These are phyloP conservation scores for Craterocephalus amniculus DNA, from an alignment of 2,797 vertebrate species.

Conservation along the genomic window DNA sequence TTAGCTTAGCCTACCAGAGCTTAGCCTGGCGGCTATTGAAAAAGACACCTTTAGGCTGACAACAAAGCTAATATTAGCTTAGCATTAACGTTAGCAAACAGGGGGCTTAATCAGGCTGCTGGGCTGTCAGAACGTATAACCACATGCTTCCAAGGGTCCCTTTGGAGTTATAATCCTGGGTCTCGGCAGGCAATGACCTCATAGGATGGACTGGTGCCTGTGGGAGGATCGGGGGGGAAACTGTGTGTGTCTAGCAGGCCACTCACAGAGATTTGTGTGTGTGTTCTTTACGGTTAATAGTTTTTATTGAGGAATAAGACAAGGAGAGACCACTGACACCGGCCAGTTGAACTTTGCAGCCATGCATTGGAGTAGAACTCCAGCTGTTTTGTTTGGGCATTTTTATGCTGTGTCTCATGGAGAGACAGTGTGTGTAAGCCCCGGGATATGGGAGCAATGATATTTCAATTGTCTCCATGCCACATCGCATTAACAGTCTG, in stretches of 20 bases:
- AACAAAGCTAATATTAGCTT: slow-evolving; percentile 87
- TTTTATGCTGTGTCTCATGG: slow-evolving; percentile 53
- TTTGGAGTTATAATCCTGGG: slow-evolving; percentile 91
- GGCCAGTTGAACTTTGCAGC: slow-evolving; percentile 60
- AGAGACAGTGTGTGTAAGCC: slow-evolving; percentile 45
- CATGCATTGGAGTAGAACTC: slow-evolving; percentile 37
- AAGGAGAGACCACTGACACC: slow-evolving; percentile 46
- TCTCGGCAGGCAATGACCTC: slow-evolving; percentile 90
- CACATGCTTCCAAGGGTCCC: slow-evolving; percentile 89
- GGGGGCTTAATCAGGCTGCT: slow-evolving; percentile 88
- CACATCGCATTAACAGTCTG: slow-evolving; percentile 66
- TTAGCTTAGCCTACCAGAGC: slow-evolving; percentile 57
- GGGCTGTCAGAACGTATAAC: slow-evolving; percentile 92
- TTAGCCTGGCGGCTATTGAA: slow-evolving; percentile 59
- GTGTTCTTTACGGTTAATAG: slow-evolving; percentile 48
- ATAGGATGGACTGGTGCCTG: slow-evolving; percentile 87
- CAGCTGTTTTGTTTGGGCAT: slow-evolving; percentile 68
- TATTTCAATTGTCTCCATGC: slow-evolving; percentile 73
- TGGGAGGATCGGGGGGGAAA: slow-evolving; percentile 69
- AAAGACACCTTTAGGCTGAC: slow-evolving; percentile 81
- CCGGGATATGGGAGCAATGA: slow-evolving; percentile 66
- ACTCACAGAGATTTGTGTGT: slow-evolving; percentile 54
- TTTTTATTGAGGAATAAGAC: slow-evolving; percentile 62
- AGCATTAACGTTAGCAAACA: slow-evolving; percentile 77
- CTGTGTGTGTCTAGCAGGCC: slow-evolving; percentile 66